These are phyloP conservation scores for Remorina albescens DNA, from an alignment of 2,797 vertebrate species.

Conservation along the genomic window DNA sequence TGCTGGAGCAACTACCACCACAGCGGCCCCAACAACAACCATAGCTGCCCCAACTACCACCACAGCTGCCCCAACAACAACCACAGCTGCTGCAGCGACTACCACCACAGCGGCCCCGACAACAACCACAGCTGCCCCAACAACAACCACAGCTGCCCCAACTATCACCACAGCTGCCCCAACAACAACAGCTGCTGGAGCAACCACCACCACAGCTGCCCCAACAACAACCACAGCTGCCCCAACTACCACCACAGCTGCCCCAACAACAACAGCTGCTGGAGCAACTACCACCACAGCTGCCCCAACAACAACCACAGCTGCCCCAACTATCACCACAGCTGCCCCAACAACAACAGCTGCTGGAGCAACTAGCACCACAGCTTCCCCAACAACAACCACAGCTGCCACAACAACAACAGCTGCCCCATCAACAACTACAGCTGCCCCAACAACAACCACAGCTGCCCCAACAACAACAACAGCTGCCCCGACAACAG, in stretches of 20 bases:
- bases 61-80: background rate
- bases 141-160: no score
- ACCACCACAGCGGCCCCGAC: background rate
- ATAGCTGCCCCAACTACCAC: background rate
- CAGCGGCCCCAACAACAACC: background rate
- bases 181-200: no score
- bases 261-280: background rate
- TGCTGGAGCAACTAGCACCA: background rate
- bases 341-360: no score
- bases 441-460: no score
- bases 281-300: background rate
- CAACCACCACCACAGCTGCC: no score
- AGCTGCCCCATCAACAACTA: background rate
- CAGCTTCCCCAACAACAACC: background rate
- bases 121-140: background rate
- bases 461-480: background rate
- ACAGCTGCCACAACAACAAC: background rate
- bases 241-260: background rate
- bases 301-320: background rate
- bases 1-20: background rate
- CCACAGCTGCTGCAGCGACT: background rate
- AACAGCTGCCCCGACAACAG: rapidly evolving
- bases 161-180: no score
- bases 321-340: no score
- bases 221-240: no score